A percentile compares a stretch with the other conserved stretches of the same genome.
Evolutionary conservation across 2,113 vertebrate genomes (phyloP).

Genomic region (Microtus pennsylvanicus): DNA sequence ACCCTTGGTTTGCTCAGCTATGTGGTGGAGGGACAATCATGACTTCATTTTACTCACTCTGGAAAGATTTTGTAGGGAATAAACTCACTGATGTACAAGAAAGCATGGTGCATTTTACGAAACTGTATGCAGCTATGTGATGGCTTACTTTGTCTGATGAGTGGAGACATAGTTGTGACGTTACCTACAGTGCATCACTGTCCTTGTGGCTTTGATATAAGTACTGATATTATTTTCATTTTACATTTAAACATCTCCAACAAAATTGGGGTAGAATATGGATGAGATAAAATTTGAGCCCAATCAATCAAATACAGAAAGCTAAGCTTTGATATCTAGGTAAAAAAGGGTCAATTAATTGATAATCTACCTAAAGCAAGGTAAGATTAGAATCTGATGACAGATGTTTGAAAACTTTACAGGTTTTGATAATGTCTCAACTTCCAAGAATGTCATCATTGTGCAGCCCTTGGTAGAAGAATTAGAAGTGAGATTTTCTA

Average conservation of each 20-base stretch:
- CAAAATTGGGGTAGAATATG: neutral
- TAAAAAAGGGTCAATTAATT: neutral
- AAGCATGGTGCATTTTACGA: neutral
- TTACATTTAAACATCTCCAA: constrained; percentile 30
- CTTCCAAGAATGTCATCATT: neutral
- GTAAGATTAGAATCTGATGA: neutral
- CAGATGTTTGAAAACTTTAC: constrained; percentile 18
- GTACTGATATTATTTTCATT: neutral
- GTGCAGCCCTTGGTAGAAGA: neutral
- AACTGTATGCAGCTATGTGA: neutral
- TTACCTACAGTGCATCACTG: neutral
- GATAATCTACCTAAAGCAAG: neutral
- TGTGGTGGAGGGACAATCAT: constrained; percentile 10
- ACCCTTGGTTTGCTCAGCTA: constrained; percentile 51
- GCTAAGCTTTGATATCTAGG: neutral
- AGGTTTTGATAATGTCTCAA: neutral
- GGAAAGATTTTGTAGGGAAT: constrained; percentile 31
- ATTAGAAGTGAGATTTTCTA: constrained; percentile 24
- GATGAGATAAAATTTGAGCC: neutral
- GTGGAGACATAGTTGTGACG: neutral
- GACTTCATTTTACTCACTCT: neutral
- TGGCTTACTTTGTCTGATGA: neutral
- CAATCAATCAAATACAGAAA: neutral
- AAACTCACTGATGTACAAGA: neutral
- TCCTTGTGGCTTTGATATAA: neutral